Evolutionary conservation across 2,113 vertebrate species (phyloP), one percentile per base, ranked within the genome.

Genomic region (Colistium nudipinnis): DNA sequence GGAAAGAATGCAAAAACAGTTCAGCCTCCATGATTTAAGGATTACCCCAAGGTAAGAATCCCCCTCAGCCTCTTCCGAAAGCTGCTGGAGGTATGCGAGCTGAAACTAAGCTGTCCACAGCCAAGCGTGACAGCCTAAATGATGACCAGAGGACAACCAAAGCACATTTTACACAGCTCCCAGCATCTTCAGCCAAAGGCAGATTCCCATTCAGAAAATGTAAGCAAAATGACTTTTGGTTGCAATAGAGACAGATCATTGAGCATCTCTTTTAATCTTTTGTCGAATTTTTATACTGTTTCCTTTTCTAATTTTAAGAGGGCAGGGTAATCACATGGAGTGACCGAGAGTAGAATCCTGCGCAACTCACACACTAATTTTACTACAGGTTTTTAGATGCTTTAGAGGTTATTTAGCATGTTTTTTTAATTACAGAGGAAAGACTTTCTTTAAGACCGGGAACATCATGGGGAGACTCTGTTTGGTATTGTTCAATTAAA

Each of bases 61-160:
- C 51, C 60, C 14, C 43, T 64, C n/a, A 22, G 5, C 10, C n/a
- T 67, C 52, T 31, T 25, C 33, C 7, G 59, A 48, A 64, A 61
- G 51, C 67, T 57, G 49, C 19, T 63, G 63, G 39, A 60, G 74
- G 66, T 64, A 62, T 51, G 66, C 2, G 17, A 28, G 63, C 38
- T 64, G 48, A 82, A 43, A 72, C 59, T 72, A 56, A 78, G 19
- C 57, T 33, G 28, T 33, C 28, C 44, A 66, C 28, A 72, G 36
- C 39, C 2, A 25, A 57, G 61, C 35, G 70, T 48, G 38, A 35
- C 4, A 19, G 51, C 20, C 41, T 17, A 38, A 53, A 66, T 65
- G 48, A 69, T 6, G 16, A n/a, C 1, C 31, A 30, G 28, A 3
- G 60, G 35, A 24, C 43, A 41, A 12, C 70, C 38, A 16, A 9